A percentile compares a stretch with the other conserved stretches of the same genome.
phyloP scores from a whole-genome alignment of 2,888 invertebrate species.

The Drosophila melanosoma region DNA sequence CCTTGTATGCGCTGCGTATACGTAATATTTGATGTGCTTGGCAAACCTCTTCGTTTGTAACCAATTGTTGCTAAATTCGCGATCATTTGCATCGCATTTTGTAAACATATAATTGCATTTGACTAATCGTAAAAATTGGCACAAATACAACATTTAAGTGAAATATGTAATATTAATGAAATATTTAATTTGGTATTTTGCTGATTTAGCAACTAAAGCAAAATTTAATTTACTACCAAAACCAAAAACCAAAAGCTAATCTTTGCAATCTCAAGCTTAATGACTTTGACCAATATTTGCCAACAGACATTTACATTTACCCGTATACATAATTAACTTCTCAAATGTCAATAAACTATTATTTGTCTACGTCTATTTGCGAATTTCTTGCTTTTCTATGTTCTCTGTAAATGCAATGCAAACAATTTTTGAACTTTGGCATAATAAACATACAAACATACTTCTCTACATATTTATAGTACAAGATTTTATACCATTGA shows the following conservation, averaged over 20 bases:
- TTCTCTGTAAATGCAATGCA: slow-evolving; percentile 44
- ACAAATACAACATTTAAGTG: slow-evolving; percentile 15
- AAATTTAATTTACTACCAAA: neutral
- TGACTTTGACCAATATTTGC: slow-evolving; percentile 31
- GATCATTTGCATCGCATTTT: slow-evolving; percentile 18
- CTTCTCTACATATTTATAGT: neutral
- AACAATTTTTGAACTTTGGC: slow-evolving; percentile 65
- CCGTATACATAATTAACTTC: slow-evolving; percentile 13
- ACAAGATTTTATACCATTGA: slow-evolving; percentile 3
- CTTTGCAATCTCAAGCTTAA: slow-evolving; percentile 15
- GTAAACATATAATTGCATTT: slow-evolving; percentile 37
- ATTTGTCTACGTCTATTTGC: slow-evolving; percentile 11
- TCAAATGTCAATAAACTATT: slow-evolving; percentile 45
- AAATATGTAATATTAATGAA: too few species aligned
- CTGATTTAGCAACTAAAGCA: slow-evolving; percentile 9
- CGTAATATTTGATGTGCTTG: slow-evolving; percentile 48
- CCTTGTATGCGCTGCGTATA: slow-evolving; percentile 62
- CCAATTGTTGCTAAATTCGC: slow-evolving; percentile 22
- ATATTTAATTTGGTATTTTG: slow-evolving; percentile 27
- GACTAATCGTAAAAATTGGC: slow-evolving; percentile 23
- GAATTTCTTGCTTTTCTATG: slow-evolving; percentile 6
- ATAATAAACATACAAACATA: slow-evolving; percentile 30
- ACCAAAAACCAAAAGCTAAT: neutral
- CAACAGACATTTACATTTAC: neutral
- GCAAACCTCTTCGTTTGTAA: slow-evolving; percentile 29